A percentile compares a stretch with the other conserved stretches of the same genome.
Evolutionary conservation across 2,113 vertebrate species (phyloP).

Genomic region (Scalopus aquaticus): DNA sequence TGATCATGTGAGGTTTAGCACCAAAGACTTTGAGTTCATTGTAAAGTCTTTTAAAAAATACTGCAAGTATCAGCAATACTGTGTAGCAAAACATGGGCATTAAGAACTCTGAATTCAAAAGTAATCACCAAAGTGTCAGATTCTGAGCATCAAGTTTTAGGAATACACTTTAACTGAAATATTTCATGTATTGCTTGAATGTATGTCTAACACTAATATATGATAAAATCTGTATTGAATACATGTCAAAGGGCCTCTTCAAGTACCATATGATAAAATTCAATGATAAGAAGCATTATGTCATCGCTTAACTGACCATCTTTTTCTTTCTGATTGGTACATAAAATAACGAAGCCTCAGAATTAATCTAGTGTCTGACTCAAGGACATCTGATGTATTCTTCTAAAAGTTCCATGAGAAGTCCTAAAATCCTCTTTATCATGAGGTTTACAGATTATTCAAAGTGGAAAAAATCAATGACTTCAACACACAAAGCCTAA

Average conservation of each 20-base stretch:
- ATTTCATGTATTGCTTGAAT: neutral
- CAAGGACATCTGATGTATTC: neutral
- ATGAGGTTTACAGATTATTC: conserved; percentile 39
- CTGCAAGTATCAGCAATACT: neutral
- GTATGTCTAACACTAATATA: neutral
- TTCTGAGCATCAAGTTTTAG: neutral
- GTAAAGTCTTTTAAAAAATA: neutral
- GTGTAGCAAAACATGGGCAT: neutral
- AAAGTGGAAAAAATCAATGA: conserved; percentile 19
- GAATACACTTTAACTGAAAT: neutral
- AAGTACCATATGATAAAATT: neutral
- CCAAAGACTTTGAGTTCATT: neutral
- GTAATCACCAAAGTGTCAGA: neutral
- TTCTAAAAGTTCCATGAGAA: conserved; percentile 44
- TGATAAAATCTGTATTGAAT: neutral
- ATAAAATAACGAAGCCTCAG: neutral
- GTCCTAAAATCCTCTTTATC: conserved; percentile 38
- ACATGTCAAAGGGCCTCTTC: neutral
- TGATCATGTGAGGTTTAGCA: neutral
- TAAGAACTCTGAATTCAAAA: neutral
- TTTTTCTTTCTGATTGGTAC: neutral
- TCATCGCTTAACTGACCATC: neutral
- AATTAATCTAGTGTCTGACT: neutral
- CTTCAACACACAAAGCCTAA: neutral
- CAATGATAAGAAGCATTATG: neutral